Evolutionary conservation across 1,140 invertebrate genomes (phyloP), one percentile per base, ranked within the genome.

Genomic region (Elymnias hypermnestra): DNA sequence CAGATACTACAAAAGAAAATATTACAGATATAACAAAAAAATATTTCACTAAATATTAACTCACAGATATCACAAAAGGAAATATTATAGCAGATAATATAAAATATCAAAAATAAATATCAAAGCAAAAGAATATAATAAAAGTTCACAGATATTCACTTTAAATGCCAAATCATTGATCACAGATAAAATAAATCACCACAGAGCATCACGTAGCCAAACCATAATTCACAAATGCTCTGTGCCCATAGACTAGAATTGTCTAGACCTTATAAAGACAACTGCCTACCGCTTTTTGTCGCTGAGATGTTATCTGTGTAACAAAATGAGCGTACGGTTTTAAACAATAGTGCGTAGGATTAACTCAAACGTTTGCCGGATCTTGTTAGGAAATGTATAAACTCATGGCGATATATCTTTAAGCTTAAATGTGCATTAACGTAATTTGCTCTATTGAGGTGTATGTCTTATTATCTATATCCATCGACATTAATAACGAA

Each of bases 281-380:
- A 12, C 36, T 25, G 28, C 41, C 38, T 54, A 49, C 52, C 40
- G 53, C 52, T 53, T 62, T 53, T 59, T 57, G 64, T 57, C 53
- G 31, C 12, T 10, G 29, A 41, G 63, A 70, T 67, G 29, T 2
- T 60, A 67, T 70, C 60, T 22, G 14, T 52, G 46, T 57, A 67
- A 68, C 63, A 63, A 52, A 73, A 67, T 64, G 60, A 63, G 56
- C 53, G 38, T 61, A 53, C 59, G 50, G 53, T 56, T 57, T 62
- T 58, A 53, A 71, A 77, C 73, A 73, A 77, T 77, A 66, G 68
- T 73, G 70, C 68, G 73, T 73, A 53, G 73, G 63, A 72, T 68
- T 72, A 63, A 63, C 61, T 57, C 47, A 56, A 58, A 70, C 41
- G 47, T n/a, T 39, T 33, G 19, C 25, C 18, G 40, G 29, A 49